Evolutionary conservation across 2,113 vertebrate species (phyloP).

Genomic region (Crotalus tigris): DNA sequence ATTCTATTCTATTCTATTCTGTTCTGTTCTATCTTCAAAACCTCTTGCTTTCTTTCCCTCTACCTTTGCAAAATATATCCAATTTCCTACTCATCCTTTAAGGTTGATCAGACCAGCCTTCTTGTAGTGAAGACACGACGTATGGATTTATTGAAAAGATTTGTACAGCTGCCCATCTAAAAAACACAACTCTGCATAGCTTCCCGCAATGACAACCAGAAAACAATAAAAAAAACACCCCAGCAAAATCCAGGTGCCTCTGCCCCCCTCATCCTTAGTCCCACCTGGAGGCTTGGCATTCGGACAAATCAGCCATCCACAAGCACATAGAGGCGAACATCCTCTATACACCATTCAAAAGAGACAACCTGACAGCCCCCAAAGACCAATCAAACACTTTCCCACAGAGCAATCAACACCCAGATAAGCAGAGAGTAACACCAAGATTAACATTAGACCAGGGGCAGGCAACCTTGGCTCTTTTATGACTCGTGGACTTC

Average conservation of each 20-base stretch:
- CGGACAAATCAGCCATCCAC: no score
- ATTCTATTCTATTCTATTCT: no score
- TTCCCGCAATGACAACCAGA: neutral
- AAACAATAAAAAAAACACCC: neutral
- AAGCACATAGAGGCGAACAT: neutral
- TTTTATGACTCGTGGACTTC: no score
- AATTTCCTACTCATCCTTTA: neutral
- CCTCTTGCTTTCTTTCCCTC: neutral
- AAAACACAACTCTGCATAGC: neutral
- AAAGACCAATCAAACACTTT: neutral
- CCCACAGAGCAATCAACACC: neutral
- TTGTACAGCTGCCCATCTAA: neutral
- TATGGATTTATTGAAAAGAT: neutral
- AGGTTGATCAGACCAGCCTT: neutral
- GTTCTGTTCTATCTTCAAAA: neutral
- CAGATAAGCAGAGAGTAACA: no score
- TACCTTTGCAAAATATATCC: neutral
- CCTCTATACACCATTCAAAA: neutral
- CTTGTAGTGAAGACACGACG: no score
- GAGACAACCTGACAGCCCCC: neutral
- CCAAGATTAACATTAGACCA: neutral
- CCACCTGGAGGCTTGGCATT: neutral
- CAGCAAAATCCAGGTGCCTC: neutral
- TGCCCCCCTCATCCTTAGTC: neutral
- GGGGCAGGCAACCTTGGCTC: no score